Conservation (phyloP, 2,888 invertebrate genomes). For the Ceramica pisi region DNA sequence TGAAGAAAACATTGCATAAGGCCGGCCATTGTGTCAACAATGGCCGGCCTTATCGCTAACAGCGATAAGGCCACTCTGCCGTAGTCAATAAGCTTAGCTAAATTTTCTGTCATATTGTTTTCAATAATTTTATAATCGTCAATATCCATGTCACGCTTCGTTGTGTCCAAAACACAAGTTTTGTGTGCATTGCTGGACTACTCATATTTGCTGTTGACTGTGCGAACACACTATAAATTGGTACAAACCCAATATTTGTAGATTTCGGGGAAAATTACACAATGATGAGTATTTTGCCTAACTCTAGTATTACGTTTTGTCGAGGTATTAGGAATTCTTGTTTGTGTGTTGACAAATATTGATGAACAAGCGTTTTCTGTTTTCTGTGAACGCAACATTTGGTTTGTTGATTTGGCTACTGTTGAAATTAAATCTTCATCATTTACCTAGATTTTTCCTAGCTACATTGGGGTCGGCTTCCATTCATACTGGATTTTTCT, state of each 20-base stretch:
- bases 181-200: conserved; percentile 17
- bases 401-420: neutral
- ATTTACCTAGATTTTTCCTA: neutral
- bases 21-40: too few relatives aligned
- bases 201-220: conserved; percentile 24
- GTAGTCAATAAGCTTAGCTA: neutral
- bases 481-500: too few relatives aligned
- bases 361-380: neutral
- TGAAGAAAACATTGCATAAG: too few relatives aligned
- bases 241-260: conserved; percentile 50
- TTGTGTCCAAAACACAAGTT: conserved; percentile 16
- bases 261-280: conserved; percentile 30
- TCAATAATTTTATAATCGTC: neutral
- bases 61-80: neutral
- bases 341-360: conserved; percentile 34
- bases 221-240: conserved; percentile 19
- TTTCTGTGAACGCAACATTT: conserved; percentile 7
- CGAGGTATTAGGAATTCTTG: conserved; percentile 18
- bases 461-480: too few relatives aligned
- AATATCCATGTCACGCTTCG: neutral
- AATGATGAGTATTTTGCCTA: conserved; percentile 21
- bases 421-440: neutral
- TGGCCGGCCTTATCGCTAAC: too few relatives aligned
- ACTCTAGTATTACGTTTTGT: conserved; percentile 12
- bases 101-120: neutral